Base-by-base conservation (phyloP, 2,113 vertebrate genomes). In the Oncorhynchus mykiss region DNA sequence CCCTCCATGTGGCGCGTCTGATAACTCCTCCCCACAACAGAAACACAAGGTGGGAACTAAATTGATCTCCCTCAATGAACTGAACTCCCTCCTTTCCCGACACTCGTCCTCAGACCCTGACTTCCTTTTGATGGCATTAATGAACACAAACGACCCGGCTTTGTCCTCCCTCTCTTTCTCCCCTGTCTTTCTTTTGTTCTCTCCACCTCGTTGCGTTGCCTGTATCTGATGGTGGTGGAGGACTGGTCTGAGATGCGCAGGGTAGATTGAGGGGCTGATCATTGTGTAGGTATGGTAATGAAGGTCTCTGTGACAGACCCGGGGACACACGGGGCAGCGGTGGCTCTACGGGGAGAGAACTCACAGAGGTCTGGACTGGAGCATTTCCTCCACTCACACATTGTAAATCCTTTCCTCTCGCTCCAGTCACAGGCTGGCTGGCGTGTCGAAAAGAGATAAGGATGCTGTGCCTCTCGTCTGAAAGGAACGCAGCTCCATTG, bases 371-470 rank as follows among this genome's bases (percentile, higher is more conserved):
- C 51, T 18, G 90, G 85, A 90, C 88, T 84, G 82, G 82, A 86
- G 84, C 89, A 76, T 87, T 91, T 91, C 89, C 81, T 87, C 77
- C 64, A 45, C 84, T 85, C 81, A 69, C 88, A 86, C 87, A 90
- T 91, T 90, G 90, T 93, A 94, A 94, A 94, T 93, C 92, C 91
- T 89, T 91, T 89, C 90, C 88, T 90, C 86, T 89, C 88, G 89
- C 86, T 76, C 78, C 87, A 88, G 86, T 88, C 89, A 82, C 85
- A 85, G 88, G 80, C 87, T 87, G 88, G 83, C 87, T 88, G 78
- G 91, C 85, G 91, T 93, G 92, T 83, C 90, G 78, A 91, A 86
- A 87, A 81, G 89, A 94, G 93, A 93, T 94, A 94, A 93, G 93
- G 84, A 79, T 69, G 2, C 76, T 80, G 80, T 87, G 89, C 84